A percentile compares a stretch with the other conserved stretches of the same genome.
phyloP scores from a whole-genome alignment of 1,140 invertebrate genomes.

The Sipha flava region DNA sequence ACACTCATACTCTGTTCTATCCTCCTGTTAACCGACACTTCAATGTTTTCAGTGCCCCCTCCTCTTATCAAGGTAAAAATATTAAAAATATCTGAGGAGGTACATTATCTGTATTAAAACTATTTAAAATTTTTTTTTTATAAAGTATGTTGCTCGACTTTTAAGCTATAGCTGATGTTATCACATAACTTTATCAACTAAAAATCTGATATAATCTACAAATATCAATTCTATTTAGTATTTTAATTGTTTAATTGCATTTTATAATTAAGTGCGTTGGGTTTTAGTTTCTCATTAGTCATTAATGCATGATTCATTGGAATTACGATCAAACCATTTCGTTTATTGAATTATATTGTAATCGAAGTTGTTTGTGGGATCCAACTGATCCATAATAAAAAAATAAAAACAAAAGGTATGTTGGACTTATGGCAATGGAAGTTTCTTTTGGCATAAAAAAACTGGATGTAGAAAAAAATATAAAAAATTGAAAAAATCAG shows the following conservation, averaged over 20 bases:
- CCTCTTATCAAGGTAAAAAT: no score
- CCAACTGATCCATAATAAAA: constrained; percentile 18
- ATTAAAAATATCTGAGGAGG: no score
- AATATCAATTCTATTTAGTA: background rate
- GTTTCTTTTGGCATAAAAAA: constrained; percentile 12
- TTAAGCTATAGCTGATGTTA: background rate
- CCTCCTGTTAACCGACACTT: no score
- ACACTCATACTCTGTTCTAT: no score
- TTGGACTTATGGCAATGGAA: constrained; percentile 33
- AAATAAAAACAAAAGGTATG: constrained; percentile 34
- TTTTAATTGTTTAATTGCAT: background rate
- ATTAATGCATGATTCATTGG: constrained; percentile 25
- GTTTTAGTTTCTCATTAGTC: background rate
- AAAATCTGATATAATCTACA: background rate
- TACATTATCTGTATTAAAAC: no score
- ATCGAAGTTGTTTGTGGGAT: constrained; percentile 32
- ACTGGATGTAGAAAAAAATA: no score
- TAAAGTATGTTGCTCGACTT: background rate
- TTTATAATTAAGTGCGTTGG: no score
- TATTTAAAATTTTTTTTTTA: no score
- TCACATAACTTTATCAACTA: background rate
- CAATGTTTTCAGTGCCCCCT: no score
- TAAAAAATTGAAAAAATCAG: no score
- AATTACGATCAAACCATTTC: constrained; percentile 1
- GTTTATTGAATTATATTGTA: constrained; percentile 32